Evolutionary conservation across 1,140 invertebrate genomes (phyloP), one percentile per base, ranked within the genome.

Genomic region (Alviniconcha marisindica): DNA sequence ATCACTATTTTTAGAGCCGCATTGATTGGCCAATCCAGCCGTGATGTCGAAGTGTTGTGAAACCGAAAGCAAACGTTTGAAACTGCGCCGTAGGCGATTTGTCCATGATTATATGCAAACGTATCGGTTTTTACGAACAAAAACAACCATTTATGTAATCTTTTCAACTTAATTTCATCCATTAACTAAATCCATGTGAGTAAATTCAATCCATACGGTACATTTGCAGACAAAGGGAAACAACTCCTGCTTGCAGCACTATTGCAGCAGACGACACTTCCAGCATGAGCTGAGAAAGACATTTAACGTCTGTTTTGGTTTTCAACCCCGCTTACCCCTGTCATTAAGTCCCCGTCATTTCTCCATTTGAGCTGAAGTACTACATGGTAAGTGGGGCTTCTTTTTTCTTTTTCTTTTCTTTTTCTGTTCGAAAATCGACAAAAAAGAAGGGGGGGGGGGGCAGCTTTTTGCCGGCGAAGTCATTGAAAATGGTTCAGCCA

Each of bases 1-100:
- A 80, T 56, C 21, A 38, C 56, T 80, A 80, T 80, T 80, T 80
- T 80, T 80, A 80, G 78, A 42, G 0, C 2, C 60, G 78, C 78
- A 44, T 66, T 80, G 78, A 80, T 80, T 80, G 78, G 78, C 78
- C 18, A 18, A 0, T 44, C 24, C 40, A 10, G 56, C 56, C 36
- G 31, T 21, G 33, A 40, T 66, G 78, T 66, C 78, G 60, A 31
- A n/a, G 54, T 40, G 77, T 78, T 51, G 48, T 56, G 56, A 80
- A 66, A 80, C 60, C 56, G 78, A 60, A 66, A 66, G 60, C 56
- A 51, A 12, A 15, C 21, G 42, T 18, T 31, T 42, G 36, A 21
- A 66, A 24, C 18, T 10, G 38, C 48, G 54, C 3, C 15, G 38
- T n/a, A 80, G 24, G 42, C 28, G 40, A 7, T 18, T 15, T 66